Evolutionary conservation across 2,888 invertebrate genomes (phyloP).

Genomic region (Epinotia brunnichana): DNA sequence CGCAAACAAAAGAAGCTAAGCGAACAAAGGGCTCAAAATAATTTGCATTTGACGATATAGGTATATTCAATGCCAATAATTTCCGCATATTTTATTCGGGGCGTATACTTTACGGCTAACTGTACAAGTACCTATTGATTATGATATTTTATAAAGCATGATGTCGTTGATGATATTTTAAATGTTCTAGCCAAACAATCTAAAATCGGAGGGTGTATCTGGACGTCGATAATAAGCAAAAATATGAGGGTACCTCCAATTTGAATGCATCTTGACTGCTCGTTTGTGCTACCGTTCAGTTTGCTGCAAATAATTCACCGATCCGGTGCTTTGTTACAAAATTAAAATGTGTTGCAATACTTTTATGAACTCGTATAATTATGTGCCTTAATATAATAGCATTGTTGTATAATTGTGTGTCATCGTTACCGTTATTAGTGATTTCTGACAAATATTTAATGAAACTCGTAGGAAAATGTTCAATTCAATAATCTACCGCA

Average conservation of each 20-base stretch:
- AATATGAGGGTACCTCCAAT: slow-evolving; percentile 1
- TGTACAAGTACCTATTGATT: too few species aligned
- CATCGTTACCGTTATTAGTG: background rate
- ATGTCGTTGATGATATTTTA: too few species aligned
- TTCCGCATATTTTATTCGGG: too few species aligned
- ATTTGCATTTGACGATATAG: too few species aligned
- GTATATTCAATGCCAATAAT: too few species aligned
- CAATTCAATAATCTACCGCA: background rate
- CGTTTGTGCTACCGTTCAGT: background rate
- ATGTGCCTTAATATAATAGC: background rate
- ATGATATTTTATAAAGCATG: too few species aligned
- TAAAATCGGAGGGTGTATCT: background rate
- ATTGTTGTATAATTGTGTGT: slow-evolving; percentile 1
- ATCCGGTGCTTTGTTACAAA: too few species aligned
- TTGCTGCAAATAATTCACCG: background rate
- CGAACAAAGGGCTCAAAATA: too few species aligned
- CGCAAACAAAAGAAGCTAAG: too few species aligned
- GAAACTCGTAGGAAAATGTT: too few species aligned
- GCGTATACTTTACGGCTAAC: too few species aligned
- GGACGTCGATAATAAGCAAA: background rate
- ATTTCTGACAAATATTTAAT: background rate
- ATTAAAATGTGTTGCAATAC: background rate
- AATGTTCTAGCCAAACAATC: too few species aligned
- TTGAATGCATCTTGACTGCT: background rate
- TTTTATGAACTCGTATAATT: background rate